Percentiles rank a stretch among this genome's conserved stretches.
These are phyloP conservation scores for Dromaius novaehollandiae DNA, from an alignment of 2,113 vertebrate genomes.

Conservation along the genomic window DNA sequence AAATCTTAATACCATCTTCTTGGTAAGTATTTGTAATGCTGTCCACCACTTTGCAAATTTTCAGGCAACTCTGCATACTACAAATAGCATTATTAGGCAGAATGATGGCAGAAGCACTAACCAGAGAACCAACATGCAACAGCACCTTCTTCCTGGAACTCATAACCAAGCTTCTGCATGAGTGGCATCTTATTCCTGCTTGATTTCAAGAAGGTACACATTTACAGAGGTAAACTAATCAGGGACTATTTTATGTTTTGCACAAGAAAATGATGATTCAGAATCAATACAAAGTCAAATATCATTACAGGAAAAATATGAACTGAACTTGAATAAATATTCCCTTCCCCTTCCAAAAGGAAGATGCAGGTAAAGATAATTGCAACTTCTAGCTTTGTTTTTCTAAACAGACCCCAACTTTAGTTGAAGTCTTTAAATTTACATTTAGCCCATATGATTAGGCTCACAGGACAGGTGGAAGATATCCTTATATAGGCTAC, in stretches of 20 bases:
- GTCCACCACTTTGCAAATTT: background rate
- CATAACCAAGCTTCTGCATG: background rate
- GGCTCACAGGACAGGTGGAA: background rate
- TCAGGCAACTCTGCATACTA: background rate
- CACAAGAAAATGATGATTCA: background rate
- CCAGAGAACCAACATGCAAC: background rate
- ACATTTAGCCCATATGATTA: background rate
- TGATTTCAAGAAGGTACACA: background rate
- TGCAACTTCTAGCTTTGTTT: too few relatives aligned
- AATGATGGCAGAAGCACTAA: background rate
- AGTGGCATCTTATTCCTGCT: background rate
- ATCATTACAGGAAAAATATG: fast-evolving
- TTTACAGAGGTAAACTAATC: fast-evolving
- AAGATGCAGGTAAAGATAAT: background rate
- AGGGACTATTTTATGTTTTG: background rate
- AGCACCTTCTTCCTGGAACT: background rate
- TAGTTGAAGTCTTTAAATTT: background rate
- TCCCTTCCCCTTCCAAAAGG: background rate
- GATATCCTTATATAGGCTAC: background rate
- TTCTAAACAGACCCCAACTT: too few relatives aligned
- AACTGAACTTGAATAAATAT: background rate
- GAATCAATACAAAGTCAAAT: background rate
- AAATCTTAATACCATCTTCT: background rate
- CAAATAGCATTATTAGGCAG: background rate
- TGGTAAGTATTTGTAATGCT: background rate